Conservation (phyloP, 2,113 vertebrate genomes). For the Megaleporinus macrocephalus region DNA sequence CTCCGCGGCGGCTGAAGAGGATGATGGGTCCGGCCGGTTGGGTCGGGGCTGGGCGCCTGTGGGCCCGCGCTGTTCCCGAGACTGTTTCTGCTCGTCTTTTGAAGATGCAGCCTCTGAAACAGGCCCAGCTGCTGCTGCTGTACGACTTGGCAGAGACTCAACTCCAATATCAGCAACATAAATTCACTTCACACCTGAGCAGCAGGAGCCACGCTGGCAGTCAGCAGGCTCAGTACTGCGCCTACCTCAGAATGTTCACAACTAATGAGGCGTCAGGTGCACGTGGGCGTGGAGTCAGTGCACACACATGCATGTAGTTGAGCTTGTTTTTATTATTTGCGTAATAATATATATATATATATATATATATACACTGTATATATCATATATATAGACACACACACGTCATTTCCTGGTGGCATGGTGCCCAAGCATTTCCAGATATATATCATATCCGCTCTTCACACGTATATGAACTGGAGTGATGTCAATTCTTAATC, state of each 20-base stretch:
- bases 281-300: constrained; percentile 5
- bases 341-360: too few relatives aligned
- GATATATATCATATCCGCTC: too few relatives aligned
- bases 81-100: constrained; percentile 22
- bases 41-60: not conserved
- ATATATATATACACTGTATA: too few relatives aligned
- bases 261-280: constrained; percentile 45
- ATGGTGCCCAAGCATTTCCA: too few relatives aligned
- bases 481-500: too few relatives aligned
- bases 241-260: constrained; percentile 41
- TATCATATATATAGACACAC: too few relatives aligned
- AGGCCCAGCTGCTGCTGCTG: constrained; percentile 33
- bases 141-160: constrained; percentile 26
- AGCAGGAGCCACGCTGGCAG: constrained; percentile 41
- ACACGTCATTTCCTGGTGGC: too few relatives aligned
- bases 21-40: not conserved
- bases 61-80: not conserved
- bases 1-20: not conserved
- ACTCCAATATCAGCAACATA: constrained; percentile 42
- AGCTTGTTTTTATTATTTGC: too few relatives aligned
- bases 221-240: constrained; percentile 17
- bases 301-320: too few relatives aligned
- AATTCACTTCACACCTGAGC: constrained; percentile 47
- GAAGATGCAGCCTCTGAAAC: constrained; percentile 31
- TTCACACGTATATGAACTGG: too few relatives aligned